Percentiles rank a stretch among this genome's conserved stretches.
Evolutionary conservation across 2,888 invertebrate species (phyloP).

Genomic region (Sisyra terminalis): DNA sequence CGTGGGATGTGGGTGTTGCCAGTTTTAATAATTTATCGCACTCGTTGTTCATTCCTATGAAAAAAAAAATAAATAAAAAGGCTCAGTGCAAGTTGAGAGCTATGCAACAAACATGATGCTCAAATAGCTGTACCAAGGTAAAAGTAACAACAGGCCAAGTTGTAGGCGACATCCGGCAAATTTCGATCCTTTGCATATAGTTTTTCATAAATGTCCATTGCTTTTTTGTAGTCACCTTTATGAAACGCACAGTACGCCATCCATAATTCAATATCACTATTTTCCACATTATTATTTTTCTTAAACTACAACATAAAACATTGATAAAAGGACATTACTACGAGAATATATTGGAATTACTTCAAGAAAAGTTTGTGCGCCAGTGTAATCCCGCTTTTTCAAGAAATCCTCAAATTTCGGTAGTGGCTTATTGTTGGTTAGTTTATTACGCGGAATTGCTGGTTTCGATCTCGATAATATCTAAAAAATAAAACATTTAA

Average conservation of each 20-base stretch:
- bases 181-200: slow-evolving; percentile 34
- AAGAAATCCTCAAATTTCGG: slow-evolving; percentile 83
- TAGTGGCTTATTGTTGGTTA: slow-evolving; percentile 32
- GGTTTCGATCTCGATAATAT: slow-evolving; percentile 72
- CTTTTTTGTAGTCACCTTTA: slow-evolving; percentile 78
- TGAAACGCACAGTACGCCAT: slow-evolving; percentile 93
- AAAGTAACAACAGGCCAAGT: slow-evolving; percentile 89
- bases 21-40: slow-evolving; percentile 46
- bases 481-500: slow-evolving; percentile 28
- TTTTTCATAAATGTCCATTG: slow-evolving; percentile 53
- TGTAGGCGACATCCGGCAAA: slow-evolving; percentile 48
- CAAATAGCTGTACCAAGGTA: slow-evolving; percentile 60
- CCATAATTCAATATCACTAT: slow-evolving; percentile 58
- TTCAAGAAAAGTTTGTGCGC: slow-evolving; percentile 82
- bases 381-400: slow-evolving; percentile 79
- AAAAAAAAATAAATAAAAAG: background rate
- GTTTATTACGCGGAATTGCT: slow-evolving; percentile 36
- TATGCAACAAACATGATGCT: no score
- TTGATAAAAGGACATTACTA: background rate
- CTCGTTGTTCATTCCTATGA: slow-evolving; percentile 53
- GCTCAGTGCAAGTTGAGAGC: no score
- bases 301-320: slow-evolving; percentile 29
- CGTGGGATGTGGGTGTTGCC: slow-evolving; percentile 43
- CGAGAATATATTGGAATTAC: background rate
- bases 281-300: slow-evolving; percentile 32